These are phyloP conservation scores for Meandrusa payeni DNA, from an alignment of 2,888 invertebrate genomes.

Conservation along the genomic window DNA sequence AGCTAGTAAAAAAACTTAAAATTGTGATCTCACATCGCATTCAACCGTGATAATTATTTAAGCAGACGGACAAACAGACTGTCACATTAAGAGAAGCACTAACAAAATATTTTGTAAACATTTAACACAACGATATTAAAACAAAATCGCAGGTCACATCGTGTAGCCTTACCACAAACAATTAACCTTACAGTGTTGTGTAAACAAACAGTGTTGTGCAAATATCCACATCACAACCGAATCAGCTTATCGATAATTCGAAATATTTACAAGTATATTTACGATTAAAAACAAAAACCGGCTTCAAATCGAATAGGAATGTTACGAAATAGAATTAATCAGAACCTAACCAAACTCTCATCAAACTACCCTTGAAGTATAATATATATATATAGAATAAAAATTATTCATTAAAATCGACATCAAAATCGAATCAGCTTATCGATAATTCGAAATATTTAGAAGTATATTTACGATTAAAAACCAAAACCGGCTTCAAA, in stretches of 20 bases:
- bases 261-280: too few relatives aligned
- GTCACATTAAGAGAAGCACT: conserved; percentile 3
- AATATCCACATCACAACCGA: conserved; percentile 11
- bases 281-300: too few relatives aligned
- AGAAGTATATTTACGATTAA: too few relatives aligned
- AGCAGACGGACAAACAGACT: conserved; percentile 1
- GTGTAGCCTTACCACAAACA: conserved; percentile 6
- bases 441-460: too few relatives aligned
- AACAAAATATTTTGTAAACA: conserved; percentile 19
- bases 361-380: too few relatives aligned
- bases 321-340: too few relatives aligned
- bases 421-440: too few relatives aligned
- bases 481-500: too few relatives aligned
- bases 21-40: conserved; percentile 12
- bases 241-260: background rate
- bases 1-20: background rate
- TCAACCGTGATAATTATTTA: conserved; percentile 4
- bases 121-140: conserved; percentile 5
- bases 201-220: conserved; percentile 11
- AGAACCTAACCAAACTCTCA: too few relatives aligned
- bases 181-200: conserved; percentile 13
- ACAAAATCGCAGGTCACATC: conserved; percentile 10
- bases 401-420: too few relatives aligned
- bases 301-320: too few relatives aligned
- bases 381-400: too few relatives aligned